Conservation (phyloP, 2,888 invertebrate genomes). For the Lacanobia oleracea region DNA sequence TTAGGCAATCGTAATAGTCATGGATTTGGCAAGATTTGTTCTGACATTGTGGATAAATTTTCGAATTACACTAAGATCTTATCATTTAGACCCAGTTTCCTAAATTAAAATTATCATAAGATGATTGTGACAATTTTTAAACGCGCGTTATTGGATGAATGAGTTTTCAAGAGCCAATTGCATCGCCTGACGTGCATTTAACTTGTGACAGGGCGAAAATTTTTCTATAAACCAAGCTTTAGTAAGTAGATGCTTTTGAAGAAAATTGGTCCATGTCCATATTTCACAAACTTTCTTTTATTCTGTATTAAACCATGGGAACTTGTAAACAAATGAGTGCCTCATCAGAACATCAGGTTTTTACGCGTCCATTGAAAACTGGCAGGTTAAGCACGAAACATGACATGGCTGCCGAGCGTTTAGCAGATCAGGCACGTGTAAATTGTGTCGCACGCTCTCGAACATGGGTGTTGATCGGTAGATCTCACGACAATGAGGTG, state of each 20-base stretch:
- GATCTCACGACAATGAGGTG: not conserved
- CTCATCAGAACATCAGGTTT: slow-evolving; percentile 29
- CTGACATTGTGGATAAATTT: not conserved
- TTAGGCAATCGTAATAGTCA: not conserved
- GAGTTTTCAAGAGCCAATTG: too few species aligned
- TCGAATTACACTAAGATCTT: not conserved
- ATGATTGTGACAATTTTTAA: too few species aligned
- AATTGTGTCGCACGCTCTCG: slow-evolving; percentile 69
- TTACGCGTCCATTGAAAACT: slow-evolving; percentile 42
- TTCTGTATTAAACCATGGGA: slow-evolving; percentile 28
- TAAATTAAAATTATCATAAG: too few species aligned
- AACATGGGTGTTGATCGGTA: not conserved
- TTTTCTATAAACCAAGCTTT: too few species aligned
- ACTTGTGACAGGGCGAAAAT: too few species aligned
- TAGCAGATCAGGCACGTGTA: slow-evolving; percentile 72
- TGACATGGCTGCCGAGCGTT: slow-evolving; percentile 5
- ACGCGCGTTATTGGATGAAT: too few species aligned
- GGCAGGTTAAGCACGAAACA: slow-evolving; percentile 29
- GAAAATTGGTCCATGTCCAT: not conserved
- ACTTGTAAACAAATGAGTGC: slow-evolving; percentile 21
- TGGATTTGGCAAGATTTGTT: too few species aligned
- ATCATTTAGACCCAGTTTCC: not conserved
- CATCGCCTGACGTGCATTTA: too few species aligned
- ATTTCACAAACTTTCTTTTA: slow-evolving; percentile 7
- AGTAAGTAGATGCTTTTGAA: not conserved